Conservation (phyloP, 2,888 invertebrate genomes). For the Idaea aversata region DNA sequence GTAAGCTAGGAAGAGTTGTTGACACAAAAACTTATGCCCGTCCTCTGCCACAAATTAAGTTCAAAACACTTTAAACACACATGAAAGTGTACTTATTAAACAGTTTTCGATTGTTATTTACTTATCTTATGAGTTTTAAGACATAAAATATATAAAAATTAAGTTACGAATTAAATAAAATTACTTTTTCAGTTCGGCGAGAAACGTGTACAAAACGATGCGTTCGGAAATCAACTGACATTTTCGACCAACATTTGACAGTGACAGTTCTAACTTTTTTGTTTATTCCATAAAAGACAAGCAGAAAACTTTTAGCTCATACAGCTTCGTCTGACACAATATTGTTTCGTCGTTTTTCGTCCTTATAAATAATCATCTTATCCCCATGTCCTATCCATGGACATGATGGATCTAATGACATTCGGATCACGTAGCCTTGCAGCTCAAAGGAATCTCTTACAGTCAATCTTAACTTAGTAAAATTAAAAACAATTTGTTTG, state of each 20-base stretch:
- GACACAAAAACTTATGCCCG: conserved; percentile 38
- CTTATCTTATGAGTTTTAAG: neutral
- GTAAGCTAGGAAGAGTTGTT: conserved; percentile 42
- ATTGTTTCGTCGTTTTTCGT: too few species aligned
- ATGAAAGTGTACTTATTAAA: neutral
- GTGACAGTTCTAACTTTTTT: neutral
- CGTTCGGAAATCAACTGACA: conserved; percentile 11
- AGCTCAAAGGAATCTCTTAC: too few species aligned
- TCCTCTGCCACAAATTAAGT: conserved; percentile 17
- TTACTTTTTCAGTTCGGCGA: neutral
- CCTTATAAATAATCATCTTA: too few species aligned
- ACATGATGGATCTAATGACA: too few species aligned
- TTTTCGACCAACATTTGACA: neutral
- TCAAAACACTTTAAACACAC: conserved; percentile 5
- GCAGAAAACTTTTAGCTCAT: neutral
- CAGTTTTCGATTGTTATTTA: neutral
- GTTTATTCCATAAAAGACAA: neutral
- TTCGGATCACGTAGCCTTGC: too few species aligned
- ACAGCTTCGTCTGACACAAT: neutral
- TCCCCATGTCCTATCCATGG: too few species aligned
- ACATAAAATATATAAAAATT: neutral
- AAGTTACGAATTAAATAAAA: neutral
- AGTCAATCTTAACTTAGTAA: too few species aligned
- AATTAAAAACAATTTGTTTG: too few species aligned
- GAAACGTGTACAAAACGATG: conserved; percentile 8